Conservation (phyloP, 2,888 invertebrate genomes). For the Andricus curvator region DNA sequence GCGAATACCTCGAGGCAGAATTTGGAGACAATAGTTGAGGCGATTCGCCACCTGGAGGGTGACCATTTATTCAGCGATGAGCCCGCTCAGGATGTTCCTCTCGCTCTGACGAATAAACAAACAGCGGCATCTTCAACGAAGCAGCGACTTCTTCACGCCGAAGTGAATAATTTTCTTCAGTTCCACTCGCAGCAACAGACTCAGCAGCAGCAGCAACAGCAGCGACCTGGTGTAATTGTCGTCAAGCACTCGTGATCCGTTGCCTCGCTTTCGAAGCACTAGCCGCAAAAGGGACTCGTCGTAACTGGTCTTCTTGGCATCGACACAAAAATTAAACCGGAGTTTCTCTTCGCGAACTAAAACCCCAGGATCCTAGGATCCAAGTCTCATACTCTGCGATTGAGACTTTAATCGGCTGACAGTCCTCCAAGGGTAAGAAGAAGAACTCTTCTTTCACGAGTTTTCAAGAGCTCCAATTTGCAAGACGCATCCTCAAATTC, state of each 20-base stretch:
- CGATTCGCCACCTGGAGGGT: slow-evolving; percentile 98
- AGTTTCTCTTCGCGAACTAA: no score
- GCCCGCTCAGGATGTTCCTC: slow-evolving; percentile 77
- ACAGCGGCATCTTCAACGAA: slow-evolving; percentile 82
- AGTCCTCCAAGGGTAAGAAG: no score
- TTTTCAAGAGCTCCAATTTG: no score
- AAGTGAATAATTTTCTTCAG: slow-evolving; percentile 83
- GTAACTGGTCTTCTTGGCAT: no score
- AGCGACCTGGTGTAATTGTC: slow-evolving; percentile 94
- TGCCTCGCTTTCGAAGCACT: slow-evolving; percentile 64
- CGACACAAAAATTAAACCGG: no score
- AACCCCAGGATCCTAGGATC: no score
- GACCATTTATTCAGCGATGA: slow-evolving; percentile 94
- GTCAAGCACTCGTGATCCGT: slow-evolving; percentile 86
- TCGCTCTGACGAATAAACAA: slow-evolving; percentile 75
- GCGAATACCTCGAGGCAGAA: slow-evolving; percentile 93
- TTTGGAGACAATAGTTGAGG: slow-evolving; percentile 98
- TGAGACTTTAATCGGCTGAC: no score
- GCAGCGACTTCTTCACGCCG: slow-evolving; percentile 79
- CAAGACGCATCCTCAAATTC: no score
- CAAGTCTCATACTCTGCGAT: no score
- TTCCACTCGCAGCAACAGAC: slow-evolving; percentile 80
- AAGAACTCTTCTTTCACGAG: no score
- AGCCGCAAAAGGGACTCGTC: slow-evolving; percentile 3
- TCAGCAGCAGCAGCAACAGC: slow-evolving; percentile 78